Evolutionary conservation across 2,113 vertebrate genomes (phyloP), one percentile per base, ranked within the genome.

Genomic region (Condylura cristata): DNA sequence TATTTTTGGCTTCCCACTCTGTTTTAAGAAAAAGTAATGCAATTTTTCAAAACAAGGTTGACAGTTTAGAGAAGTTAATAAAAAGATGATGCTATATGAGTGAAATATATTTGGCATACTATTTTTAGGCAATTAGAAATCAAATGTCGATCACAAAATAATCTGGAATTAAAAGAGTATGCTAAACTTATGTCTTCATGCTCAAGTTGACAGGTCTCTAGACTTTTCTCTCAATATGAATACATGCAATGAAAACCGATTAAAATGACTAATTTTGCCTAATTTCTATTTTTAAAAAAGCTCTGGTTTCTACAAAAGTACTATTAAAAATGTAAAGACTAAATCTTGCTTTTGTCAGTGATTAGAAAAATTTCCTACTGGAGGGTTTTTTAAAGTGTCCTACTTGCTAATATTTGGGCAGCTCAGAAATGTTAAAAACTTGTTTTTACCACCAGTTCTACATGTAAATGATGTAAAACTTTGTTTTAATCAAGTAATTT

Each of bases 31-130:
- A 95, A 94, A 89, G 41, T 75, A 95, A 86, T 44, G n/a, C 65
- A 84, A 92, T 82, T 97, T 95, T 96, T 96, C 68, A 94, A 97
- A 96, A 91, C 94, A 87, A 93, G 61, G 63, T 46, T 96, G 96
- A 95, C 72, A 96, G 85, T 97, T 96, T 97, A 96, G 84, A 95
- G 39, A 97, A 60, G 91, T 97, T 97, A 97, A 97, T 94, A 75
- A 91, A 92, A 95, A 79, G 41, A 86, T 22, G 82, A 88, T 92
- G 51, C 58, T 94, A 39, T 78, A 92, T 95, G 51, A 97, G 79
- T 97, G 90, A 93, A 96, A 93, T 41, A 83, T 81, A 95, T 82
- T 90, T 96, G 81, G 81, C 85, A 81, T 56, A 93, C 63, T 96
- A 95, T 90, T 97, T 96, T 96, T 96, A 94, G 81, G 63, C 81